Conservation (phyloP, 2,113 vertebrate genomes). For the Aspidoscelis tigris region DNA sequence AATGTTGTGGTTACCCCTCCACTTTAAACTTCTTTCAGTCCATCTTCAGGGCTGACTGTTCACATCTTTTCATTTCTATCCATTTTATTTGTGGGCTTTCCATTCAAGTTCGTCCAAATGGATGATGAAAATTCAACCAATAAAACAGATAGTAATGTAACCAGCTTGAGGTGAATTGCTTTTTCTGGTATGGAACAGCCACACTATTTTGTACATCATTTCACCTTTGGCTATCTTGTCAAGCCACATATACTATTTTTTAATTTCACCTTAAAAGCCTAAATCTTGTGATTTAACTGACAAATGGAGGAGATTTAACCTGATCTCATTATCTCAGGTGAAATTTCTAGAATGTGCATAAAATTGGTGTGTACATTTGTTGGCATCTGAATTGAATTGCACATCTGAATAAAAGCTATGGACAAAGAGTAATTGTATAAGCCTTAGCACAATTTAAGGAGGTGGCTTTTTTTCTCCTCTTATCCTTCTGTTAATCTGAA, state of each 20-base stretch:
- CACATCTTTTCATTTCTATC: no score
- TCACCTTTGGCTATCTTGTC: neutral
- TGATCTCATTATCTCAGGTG: neutral
- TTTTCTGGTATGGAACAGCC: no score
- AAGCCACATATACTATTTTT: neutral
- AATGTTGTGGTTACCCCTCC: no score
- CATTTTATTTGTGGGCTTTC: no score
- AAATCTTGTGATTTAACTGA: conserved; percentile 10
- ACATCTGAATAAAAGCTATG: conserved; percentile 30
- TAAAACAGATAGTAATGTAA: neutral
- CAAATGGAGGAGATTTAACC: neutral
- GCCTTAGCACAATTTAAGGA: neutral
- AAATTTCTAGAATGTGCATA: neutral
- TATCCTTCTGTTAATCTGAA: neutral
- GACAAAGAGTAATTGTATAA: conserved; percentile 49
- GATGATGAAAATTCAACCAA: no score
- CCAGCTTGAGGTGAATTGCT: no score
- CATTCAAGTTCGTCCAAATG: no score
- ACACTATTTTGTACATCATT: no score
- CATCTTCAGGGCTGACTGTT: no score
- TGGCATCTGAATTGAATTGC: neutral
- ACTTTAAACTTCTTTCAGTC: no score
- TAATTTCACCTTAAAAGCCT: neutral
- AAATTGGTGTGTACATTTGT: fast-evolving
- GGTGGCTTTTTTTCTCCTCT: conserved; percentile 36